phyloP scores from a whole-genome alignment of 2,797 vertebrate genomes.

The Pangasius macronema region DNA sequence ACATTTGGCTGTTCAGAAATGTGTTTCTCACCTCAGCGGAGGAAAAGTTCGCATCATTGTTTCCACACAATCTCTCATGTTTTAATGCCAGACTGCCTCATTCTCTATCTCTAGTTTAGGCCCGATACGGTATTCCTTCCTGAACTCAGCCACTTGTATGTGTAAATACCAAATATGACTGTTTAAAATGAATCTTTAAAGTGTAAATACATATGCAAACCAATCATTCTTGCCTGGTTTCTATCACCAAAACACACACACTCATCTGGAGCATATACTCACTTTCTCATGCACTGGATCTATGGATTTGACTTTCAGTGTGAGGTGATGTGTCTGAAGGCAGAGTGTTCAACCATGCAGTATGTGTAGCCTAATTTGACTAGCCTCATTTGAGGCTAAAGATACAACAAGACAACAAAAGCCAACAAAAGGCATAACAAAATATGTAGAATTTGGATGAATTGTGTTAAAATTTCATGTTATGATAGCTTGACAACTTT shows the following conservation, averaged over 20 bases:
- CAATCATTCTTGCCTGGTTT: neutral
- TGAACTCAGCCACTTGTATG: neutral
- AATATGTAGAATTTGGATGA: neutral
- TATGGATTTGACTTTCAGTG: neutral
- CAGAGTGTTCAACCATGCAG: neutral
- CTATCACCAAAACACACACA: neutral
- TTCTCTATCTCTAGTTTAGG: constrained; percentile 18
- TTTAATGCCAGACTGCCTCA: constrained; percentile 28
- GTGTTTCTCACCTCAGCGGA: constrained; percentile 49
- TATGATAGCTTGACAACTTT: neutral
- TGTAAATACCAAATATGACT: constrained; percentile 21
- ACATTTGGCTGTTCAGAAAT: constrained; percentile 51
- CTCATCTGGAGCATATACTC: neutral
- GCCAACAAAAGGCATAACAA: neutral
- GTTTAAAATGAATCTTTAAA: constrained; percentile 18
- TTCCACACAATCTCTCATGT: constrained; percentile 40
- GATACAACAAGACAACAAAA: neutral
- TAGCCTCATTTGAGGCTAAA: neutral
- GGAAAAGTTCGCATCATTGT: constrained; percentile 25
- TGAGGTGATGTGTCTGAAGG: constrained; percentile 4
- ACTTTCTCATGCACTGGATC: constrained; percentile 15
- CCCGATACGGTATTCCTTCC: neutral
- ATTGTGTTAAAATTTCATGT: neutral
- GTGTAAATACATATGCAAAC: constrained; percentile 26
- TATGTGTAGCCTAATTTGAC: neutral